These are phyloP conservation scores for Athalia circularis DNA, from an alignment of 2,888 invertebrate species.

Conservation along the genomic window DNA sequence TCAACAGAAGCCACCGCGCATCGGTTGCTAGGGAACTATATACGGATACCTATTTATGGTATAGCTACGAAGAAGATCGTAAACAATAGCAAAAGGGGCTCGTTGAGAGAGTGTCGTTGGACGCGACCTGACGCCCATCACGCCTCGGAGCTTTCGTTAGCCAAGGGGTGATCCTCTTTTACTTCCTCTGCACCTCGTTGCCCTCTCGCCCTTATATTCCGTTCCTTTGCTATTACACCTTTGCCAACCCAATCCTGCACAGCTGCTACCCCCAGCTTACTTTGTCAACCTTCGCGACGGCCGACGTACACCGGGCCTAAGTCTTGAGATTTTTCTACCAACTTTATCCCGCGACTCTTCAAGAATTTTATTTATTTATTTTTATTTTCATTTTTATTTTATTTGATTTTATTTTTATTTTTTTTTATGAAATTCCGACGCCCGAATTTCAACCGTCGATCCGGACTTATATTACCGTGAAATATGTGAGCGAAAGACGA, in stretches of 20 bases:
- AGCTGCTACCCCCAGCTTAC: too few relatives aligned
- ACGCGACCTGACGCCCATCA: constrained; percentile 17
- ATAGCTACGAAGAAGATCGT: constrained; percentile 9
- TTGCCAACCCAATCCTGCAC: background rate
- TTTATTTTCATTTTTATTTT: background rate
- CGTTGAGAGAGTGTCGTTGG: constrained; percentile 9
- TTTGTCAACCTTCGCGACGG: too few relatives aligned
- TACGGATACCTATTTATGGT: constrained; percentile 26
- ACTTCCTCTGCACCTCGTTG: background rate
- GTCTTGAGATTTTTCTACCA: too few relatives aligned
- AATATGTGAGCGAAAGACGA: too few relatives aligned
- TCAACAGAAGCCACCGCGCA: background rate
- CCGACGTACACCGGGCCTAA: too few relatives aligned
- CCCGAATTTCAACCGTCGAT: too few relatives aligned
- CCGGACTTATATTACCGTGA: too few relatives aligned
- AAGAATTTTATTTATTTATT: too few relatives aligned
- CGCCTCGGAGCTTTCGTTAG: constrained; percentile 20
- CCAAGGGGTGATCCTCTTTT: constrained; percentile 6
- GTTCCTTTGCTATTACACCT: background rate
- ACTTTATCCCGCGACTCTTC: too few relatives aligned
- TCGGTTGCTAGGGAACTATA: background rate
- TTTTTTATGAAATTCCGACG: too few relatives aligned
- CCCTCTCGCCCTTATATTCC: background rate
- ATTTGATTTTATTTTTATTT: too few relatives aligned
- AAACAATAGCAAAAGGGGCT: constrained; percentile 37